Base-by-base conservation (phyloP, 2,888 invertebrate genomes). In the Parascotia fuliginaria region DNA sequence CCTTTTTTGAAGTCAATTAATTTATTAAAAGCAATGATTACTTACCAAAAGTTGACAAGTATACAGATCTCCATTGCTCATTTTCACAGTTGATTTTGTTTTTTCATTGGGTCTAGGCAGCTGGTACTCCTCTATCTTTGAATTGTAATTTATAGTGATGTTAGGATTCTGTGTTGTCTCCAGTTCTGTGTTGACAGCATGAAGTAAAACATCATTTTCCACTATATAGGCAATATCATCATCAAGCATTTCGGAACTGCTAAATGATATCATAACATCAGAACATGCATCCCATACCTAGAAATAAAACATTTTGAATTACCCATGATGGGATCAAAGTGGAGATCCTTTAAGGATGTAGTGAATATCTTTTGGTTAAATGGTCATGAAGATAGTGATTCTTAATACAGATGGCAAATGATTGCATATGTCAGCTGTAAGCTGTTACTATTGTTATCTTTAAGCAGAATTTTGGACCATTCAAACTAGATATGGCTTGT, bases 271-370 rank as follows among this genome's bases (percentile, higher is more conserved):
- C 70, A 96, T 91, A 0, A 98, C 96, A 83, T 98, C 96, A 0
- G 98, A 98, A 76, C 96, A 94, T 2, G 96, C 96, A 85, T 99
- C 99, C 98, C 98, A 98, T 13, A 99, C 96, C 97, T 97, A 15
- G 22, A 16, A 36, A 39, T 9, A 43, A 13, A 24, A 24, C 1
- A 1, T 31, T 6, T 7, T 3, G 11, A 33, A 29, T 24, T 27
- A 27, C 16, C 31, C 1, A 33, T 34, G 27, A 9, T 6, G n/a
- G 0, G 0, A 2, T 27, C 9, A 4, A 24, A 13, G 11, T 0
- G 24, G 9, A 16, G 1, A 16, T 9, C 3, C 7, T 34, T n/a
- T n/a, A n/a, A n/a, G n/a, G n/a, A n/a, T n/a, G n/a, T n/a, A n/a
- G n/a, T n/a, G n/a, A n/a, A n/a, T n/a, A n/a, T n/a, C n/a, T n/a